Evolutionary conservation across 35 echinoderm and acorn worm species (phyloP).

Genomic region (Holothuria glaberrima): DNA sequence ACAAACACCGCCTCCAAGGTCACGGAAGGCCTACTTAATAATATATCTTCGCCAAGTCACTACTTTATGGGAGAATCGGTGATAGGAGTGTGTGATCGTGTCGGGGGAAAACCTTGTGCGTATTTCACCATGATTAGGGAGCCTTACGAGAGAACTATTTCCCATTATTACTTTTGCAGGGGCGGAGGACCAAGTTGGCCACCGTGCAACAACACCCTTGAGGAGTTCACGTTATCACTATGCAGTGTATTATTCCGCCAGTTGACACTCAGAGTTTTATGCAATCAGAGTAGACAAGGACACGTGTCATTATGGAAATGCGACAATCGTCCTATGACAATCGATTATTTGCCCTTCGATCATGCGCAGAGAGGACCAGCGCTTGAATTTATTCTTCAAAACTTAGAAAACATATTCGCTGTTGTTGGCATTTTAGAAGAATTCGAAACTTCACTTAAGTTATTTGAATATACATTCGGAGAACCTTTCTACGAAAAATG

Average conservation of each 20-base stretch:
- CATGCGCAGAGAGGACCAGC: background rate
- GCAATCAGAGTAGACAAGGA: background rate
- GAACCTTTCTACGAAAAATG: background rate
- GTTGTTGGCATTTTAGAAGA: conserved; percentile 15
- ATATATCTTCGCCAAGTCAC: background rate
- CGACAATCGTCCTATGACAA: background rate
- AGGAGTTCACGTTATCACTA: background rate
- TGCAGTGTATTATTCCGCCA: conserved; percentile 20
- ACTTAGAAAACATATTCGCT: conserved; percentile 23
- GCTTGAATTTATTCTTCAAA: conserved; percentile 3
- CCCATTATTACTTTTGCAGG: conserved; percentile 16
- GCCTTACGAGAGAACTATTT: conserved; percentile 36
- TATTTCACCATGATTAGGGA: conserved; percentile 35
- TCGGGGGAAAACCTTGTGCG: background rate
- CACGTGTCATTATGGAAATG: background rate
- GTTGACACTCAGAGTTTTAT: background rate
- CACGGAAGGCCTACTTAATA: conserved; percentile 4
- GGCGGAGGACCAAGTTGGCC: background rate
- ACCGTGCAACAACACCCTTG: background rate
- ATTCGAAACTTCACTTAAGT: conserved; percentile 15
- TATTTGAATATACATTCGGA: conserved; percentile 8
- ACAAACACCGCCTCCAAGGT: background rate
- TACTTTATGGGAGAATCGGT: conserved; percentile 26
- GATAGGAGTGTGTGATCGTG: conserved; percentile 17
- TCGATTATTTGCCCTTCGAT: background rate